phyloP scores from a whole-genome alignment of 1,140 invertebrate genomes.

The Ectropis grisescens region DNA sequence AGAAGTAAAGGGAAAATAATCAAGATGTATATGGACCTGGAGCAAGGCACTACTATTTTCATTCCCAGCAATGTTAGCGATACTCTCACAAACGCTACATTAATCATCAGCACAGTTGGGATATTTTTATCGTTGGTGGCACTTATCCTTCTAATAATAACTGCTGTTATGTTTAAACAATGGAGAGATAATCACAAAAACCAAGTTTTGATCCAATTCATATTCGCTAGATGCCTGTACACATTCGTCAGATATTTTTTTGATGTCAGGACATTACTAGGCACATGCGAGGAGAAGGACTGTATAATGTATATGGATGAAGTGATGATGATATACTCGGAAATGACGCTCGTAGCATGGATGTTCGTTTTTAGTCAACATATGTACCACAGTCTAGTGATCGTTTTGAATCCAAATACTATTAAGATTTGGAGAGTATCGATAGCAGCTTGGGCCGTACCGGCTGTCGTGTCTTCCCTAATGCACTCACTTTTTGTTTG shows the following conservation, averaged over 20 bases:
- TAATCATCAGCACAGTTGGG: conserved; percentile 28
- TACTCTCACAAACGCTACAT: conserved; percentile 10
- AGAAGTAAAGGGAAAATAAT: too few relatives aligned
- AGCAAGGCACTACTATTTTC: conserved; percentile 3
- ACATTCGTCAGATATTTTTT: conserved; percentile 24
- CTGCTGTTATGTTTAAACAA: conserved; percentile 35
- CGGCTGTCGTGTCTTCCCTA: conserved; percentile 14
- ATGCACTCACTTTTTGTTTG: conserved; percentile 13
- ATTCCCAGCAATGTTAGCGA: conserved; percentile 5
- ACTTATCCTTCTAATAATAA: conserved; percentile 29
- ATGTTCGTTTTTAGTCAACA: conserved; percentile 50
- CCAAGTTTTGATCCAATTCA: conserved; percentile 48
- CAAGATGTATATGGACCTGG: conserved; percentile 5
- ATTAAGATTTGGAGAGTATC: conserved; percentile 26
- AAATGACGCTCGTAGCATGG: conserved; percentile 36
- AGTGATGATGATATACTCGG: conserved; percentile 27
- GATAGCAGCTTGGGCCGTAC: conserved; percentile 28
- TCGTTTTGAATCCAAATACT: conserved; percentile 27
- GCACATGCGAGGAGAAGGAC: conserved; percentile 2
- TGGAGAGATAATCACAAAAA: conserved; percentile 49
- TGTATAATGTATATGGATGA: conserved; percentile 12
- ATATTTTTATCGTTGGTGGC: conserved; percentile 25
- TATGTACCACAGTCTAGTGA: conserved; percentile 45
- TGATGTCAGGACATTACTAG: conserved; percentile 11
- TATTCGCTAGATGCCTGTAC: conserved; percentile 40